Conservation (phyloP, 2,113 vertebrate genomes). For the Ranitomeya imitator region DNA sequence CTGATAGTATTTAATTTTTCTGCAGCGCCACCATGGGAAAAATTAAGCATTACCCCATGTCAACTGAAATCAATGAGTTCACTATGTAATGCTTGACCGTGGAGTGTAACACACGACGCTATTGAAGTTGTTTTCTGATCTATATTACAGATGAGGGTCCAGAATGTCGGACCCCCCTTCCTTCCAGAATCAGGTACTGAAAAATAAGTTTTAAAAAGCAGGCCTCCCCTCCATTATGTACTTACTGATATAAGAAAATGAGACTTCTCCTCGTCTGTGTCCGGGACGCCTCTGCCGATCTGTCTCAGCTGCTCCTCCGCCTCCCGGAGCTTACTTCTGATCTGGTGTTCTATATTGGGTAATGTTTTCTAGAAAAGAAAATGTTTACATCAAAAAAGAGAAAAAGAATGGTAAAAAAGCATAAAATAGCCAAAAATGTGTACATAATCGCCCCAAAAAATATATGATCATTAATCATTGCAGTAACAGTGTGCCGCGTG, state of each 20-base stretch:
- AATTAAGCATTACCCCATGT: neutral
- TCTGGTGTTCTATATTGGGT: conserved; percentile 65
- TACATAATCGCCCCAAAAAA: neutral
- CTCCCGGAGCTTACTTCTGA: conserved; percentile 60
- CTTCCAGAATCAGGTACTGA: neutral
- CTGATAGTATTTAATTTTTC: neutral
- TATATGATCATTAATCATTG: too few relatives aligned
- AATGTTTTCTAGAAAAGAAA: conserved; percentile 66
- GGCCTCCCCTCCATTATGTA: neutral
- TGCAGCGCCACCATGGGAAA: neutral
- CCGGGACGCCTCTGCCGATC: conserved; percentile 50
- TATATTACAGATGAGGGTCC: neutral
- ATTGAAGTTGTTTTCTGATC: too few relatives aligned
- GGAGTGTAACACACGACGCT: too few relatives aligned
- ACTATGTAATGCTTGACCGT: too few relatives aligned
- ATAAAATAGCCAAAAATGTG: neutral
- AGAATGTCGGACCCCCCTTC: neutral
- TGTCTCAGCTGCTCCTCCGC: conserved; percentile 59
- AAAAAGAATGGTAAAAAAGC: too few relatives aligned
- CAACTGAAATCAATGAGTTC: neutral
- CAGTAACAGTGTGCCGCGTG: too few relatives aligned
- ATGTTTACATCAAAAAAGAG: neutral
- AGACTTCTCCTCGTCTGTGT: conserved; percentile 55
- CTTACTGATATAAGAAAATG: conserved; percentile 69
- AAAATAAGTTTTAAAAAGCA: neutral